Base-by-base conservation (phyloP, 1,140 invertebrate species). In the Monomorium pharaonis region DNA sequence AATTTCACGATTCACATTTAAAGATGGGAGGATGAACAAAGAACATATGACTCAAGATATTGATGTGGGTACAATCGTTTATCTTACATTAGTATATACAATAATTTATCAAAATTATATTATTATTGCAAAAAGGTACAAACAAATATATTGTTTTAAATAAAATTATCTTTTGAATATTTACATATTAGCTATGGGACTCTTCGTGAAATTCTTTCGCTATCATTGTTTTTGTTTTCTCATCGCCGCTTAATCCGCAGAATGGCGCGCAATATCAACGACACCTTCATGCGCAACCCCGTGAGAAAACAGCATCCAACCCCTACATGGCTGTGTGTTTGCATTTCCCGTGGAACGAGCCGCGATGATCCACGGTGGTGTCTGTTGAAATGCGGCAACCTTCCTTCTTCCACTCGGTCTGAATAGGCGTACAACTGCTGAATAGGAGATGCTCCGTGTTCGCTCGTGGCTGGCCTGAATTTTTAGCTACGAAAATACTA, bases 391-490 rank as follows among this genome's bases (percentile, higher is more conserved):
- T 72, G 70, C 60, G n/a, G 56, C 58, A 47, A 21, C 3, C 47
- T 58, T 85, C 76, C 37, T 81, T 63, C 42, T 77, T 58, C 58
- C 60, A 75, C 56, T 67, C 56, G 70, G 21, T 27, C 62, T 89
- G 86, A 89, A 89, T 88, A 80, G 83, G 84, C 60, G 33, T 14
- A 21, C 56, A 44, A 27, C 42, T 21, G 58, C 58, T 84, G 81
- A 84, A 84, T 84, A 77, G 81, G 37, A 74, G 67, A 74, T 27
- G 58, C 58, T 33, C 51, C 56, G 69, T 37, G 44, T 51, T 65
- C 12, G 37, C 67, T 65, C 12, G 83, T 14, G 69, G 84, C 54
- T 89, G 87, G 54, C 84, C 76, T 89, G 77, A 89, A 89, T 89
- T 88, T 76, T 74, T 47, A 67, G 37, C 74, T 54, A 56, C 58